phyloP scores from a whole-genome alignment of 1,140 invertebrate species.

The Dreissena rostriformis region DNA sequence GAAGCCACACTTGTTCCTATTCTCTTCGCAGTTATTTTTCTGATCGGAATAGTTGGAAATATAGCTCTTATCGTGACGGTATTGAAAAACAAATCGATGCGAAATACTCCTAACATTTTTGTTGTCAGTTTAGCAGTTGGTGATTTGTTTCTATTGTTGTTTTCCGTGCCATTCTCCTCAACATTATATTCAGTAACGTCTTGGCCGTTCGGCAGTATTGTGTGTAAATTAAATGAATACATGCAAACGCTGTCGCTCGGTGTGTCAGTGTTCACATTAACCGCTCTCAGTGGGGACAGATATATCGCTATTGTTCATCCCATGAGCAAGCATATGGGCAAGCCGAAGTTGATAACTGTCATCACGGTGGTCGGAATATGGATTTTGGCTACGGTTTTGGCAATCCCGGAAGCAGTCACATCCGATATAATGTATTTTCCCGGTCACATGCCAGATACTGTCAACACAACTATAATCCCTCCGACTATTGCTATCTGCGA shows the following conservation, averaged over 20 bases:
- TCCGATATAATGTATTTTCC: neutral
- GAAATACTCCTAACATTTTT: slow-evolving; percentile 95
- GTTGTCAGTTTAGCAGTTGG: slow-evolving; percentile 91
- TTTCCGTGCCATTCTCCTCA: slow-evolving; percentile 90
- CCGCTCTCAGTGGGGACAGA: slow-evolving; percentile 93
- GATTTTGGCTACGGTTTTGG: slow-evolving; percentile 89
- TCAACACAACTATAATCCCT: neutral
- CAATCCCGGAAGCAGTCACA: slow-evolving; percentile 86
- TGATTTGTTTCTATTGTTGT: slow-evolving; percentile 90
- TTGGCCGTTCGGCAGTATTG: slow-evolving; percentile 90
- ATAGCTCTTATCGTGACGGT: slow-evolving; percentile 88
- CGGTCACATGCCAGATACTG: neutral
- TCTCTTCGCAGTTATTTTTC: slow-evolving; percentile 92
- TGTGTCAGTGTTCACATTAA: slow-evolving; percentile 96
- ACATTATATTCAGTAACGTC: slow-evolving; percentile 92
- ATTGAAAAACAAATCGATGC: slow-evolving; percentile 75
- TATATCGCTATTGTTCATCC: slow-evolving; percentile 94
- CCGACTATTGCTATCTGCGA: slow-evolving; percentile 88
- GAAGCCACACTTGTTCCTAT: slow-evolving; percentile 94
- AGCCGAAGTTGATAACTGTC: slow-evolving; percentile 80
- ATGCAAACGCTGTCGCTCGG: slow-evolving; percentile 96
- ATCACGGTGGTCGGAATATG: slow-evolving; percentile 89
- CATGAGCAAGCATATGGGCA: slow-evolving; percentile 88
- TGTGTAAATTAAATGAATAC: slow-evolving; percentile 92
- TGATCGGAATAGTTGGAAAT: slow-evolving; percentile 94